Evolutionary conservation across 2,113 vertebrate species (phyloP).

Genomic region (Tamias sibiricus): DNA sequence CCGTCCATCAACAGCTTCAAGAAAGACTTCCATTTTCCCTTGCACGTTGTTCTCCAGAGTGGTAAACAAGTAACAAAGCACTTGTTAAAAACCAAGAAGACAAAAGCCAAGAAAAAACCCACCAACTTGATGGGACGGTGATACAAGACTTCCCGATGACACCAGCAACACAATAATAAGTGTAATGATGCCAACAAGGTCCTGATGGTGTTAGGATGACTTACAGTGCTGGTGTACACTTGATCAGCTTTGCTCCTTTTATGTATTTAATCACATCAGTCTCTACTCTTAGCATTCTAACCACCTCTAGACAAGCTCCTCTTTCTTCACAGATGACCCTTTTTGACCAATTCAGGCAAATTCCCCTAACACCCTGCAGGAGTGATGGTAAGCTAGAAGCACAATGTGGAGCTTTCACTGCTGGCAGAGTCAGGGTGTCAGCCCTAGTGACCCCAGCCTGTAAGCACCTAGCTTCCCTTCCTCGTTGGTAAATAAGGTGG

Average conservation of each 20-base stretch:
- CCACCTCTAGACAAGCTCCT: not conserved
- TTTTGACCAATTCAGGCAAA: not conserved
- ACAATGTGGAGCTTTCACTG: too few species aligned
- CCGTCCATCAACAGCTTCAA: not conserved
- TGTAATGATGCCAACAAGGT: not conserved
- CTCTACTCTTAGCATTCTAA: not conserved
- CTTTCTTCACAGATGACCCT: not conserved
- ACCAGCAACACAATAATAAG: not conserved
- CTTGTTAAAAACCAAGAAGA: not conserved
- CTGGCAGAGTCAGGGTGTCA: too few species aligned
- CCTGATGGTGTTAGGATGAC: not conserved
- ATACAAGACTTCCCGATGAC: not conserved
- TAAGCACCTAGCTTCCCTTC: not conserved
- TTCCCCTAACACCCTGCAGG: not conserved
- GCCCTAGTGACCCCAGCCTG: too few species aligned
- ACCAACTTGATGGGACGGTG: not conserved
- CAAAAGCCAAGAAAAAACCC: not conserved
- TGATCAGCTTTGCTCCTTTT: not conserved
- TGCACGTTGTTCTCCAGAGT: not conserved
- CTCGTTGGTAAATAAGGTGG: too few species aligned
- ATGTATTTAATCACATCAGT: not conserved
- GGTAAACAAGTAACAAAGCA: too few species aligned
- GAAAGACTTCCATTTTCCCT: not conserved
- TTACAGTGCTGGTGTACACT: not conserved
- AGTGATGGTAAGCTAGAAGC: not conserved